phyloP scores from a whole-genome alignment of 2,797 vertebrate genomes.

The Arrhamphus sclerolepis region DNA sequence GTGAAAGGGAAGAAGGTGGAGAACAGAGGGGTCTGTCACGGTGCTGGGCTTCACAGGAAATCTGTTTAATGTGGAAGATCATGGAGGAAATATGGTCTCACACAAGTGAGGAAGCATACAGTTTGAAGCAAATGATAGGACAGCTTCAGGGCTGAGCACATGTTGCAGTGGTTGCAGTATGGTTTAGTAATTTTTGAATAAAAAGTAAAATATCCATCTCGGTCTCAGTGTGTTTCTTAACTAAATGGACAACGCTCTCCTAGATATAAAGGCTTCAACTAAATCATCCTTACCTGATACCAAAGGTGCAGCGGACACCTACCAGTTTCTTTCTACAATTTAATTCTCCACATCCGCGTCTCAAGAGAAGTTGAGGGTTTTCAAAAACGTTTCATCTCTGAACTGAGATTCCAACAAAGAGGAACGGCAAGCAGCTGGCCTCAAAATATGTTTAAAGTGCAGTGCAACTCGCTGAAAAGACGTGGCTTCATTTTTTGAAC shows the following conservation, averaged over 20 bases:
- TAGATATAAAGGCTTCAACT: slow-evolving; percentile 29
- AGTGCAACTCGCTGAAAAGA: too few species aligned
- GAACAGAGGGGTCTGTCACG: slow-evolving; percentile 56
- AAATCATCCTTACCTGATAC: slow-evolving; percentile 7
- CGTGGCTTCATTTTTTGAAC: too few species aligned
- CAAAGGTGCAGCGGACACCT: background rate
- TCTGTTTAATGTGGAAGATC: slow-evolving; percentile 69
- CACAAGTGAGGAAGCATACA: slow-evolving; percentile 35
- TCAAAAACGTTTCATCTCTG: too few species aligned
- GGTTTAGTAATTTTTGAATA: slow-evolving; percentile 37
- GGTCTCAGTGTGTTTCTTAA: slow-evolving; percentile 38
- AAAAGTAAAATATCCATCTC: slow-evolving; percentile 51
- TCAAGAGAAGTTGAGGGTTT: too few species aligned
- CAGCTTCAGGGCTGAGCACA: slow-evolving; percentile 48
- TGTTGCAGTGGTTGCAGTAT: slow-evolving; percentile 42
- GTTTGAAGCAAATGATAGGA: slow-evolving; percentile 59
- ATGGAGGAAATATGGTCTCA: slow-evolving; percentile 52
- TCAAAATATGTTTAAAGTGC: too few species aligned
- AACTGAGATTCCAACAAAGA: too few species aligned
- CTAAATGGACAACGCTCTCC: slow-evolving; percentile 33
- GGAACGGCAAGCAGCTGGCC: too few species aligned
- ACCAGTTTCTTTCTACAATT: too few species aligned
- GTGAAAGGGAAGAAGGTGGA: slow-evolving; percentile 43
- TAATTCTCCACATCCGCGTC: too few species aligned
- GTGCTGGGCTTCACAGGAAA: slow-evolving; percentile 63